phyloP scores from a whole-genome alignment of 2,113 vertebrate genomes.

The Hydropotes inermis region DNA sequence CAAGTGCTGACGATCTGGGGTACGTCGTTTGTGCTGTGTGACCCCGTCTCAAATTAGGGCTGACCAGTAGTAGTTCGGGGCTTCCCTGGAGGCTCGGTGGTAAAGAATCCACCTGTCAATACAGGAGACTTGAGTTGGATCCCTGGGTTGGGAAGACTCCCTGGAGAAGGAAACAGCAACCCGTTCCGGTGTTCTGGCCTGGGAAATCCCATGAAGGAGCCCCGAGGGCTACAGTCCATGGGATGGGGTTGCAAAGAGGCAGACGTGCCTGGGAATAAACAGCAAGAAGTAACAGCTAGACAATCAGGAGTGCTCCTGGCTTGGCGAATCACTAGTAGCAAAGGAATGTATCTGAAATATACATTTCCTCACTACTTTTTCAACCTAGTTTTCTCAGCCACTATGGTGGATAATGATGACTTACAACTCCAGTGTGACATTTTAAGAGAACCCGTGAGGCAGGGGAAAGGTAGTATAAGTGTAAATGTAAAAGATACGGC shows the following conservation, averaged over 20 bases:
- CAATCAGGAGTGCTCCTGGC: slow-evolving; percentile 20
- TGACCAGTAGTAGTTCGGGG: slow-evolving; percentile 21
- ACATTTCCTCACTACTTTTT: slow-evolving; percentile 60
- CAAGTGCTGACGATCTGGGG: slow-evolving; percentile 22
- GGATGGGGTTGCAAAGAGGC: neutral
- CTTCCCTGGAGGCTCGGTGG: neutral
- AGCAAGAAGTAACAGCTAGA: neutral
- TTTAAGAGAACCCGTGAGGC: slow-evolving; percentile 65
- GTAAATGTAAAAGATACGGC: slow-evolving; percentile 86
- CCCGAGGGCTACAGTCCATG: neutral
- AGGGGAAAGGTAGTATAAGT: slow-evolving; percentile 80
- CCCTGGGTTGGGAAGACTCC: neutral
- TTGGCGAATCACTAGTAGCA: slow-evolving; percentile 54
- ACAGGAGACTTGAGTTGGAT: neutral
- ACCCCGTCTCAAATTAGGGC: neutral
- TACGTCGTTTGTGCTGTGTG: neutral
- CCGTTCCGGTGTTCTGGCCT: neutral
- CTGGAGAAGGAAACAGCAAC: neutral
- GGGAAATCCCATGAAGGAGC: neutral
- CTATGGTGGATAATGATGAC: slow-evolving; percentile 69
- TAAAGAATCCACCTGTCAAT: neutral
- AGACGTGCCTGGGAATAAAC: neutral
- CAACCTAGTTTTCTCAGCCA: slow-evolving; percentile 62
- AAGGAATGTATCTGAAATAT: slow-evolving; percentile 42
- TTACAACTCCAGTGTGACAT: slow-evolving; percentile 78